Conservation (phyloP, 2,113 vertebrate genomes). For the Oryzias woworae region DNA sequence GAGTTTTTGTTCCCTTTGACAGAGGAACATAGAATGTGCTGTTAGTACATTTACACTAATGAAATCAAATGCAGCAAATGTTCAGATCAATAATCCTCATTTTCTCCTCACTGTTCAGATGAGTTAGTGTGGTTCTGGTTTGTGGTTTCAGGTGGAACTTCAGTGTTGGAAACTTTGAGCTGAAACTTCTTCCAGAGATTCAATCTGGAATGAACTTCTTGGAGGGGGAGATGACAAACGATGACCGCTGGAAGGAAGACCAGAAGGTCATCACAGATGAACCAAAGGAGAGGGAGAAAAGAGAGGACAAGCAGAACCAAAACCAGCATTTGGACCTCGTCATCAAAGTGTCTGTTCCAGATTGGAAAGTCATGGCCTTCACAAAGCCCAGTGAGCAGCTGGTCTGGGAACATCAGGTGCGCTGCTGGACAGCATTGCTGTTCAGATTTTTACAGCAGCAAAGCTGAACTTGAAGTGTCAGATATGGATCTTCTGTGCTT, state of each 20-base stretch:
- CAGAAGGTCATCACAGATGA: constrained; percentile 87
- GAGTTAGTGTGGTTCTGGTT: not conserved
- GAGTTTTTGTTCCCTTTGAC: too few relatives aligned
- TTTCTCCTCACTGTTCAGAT: not conserved
- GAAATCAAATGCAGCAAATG: too few relatives aligned
- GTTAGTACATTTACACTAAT: too few relatives aligned
- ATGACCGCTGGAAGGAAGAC: constrained; percentile 78
- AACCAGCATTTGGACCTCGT: constrained; percentile 84
- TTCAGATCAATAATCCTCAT: too few relatives aligned
- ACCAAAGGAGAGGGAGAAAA: constrained; percentile 48
- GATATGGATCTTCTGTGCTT: not conserved
- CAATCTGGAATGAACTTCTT: constrained; percentile 85
- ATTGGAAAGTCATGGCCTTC: constrained; percentile 98
- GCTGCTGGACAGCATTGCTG: not conserved
- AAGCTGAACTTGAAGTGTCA: not conserved
- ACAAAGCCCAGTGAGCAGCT: constrained; percentile 84
- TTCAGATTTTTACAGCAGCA: too few relatives aligned
- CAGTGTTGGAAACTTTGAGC: constrained; percentile 96
- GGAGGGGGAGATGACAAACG: constrained; percentile 81
- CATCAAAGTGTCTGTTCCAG: constrained; percentile 95
- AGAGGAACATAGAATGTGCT: too few relatives aligned
- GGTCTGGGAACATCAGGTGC: constrained; percentile 96
- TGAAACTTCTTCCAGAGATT: constrained; percentile 87
- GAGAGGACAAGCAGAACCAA: constrained; percentile 77
- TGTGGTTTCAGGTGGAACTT: constrained; percentile 91